Percentiles rank a stretch among this genome's conserved stretches.
Evolutionary conservation across 2,797 vertebrate species (phyloP).

Genomic region (Knipowitschia caucasica): DNA sequence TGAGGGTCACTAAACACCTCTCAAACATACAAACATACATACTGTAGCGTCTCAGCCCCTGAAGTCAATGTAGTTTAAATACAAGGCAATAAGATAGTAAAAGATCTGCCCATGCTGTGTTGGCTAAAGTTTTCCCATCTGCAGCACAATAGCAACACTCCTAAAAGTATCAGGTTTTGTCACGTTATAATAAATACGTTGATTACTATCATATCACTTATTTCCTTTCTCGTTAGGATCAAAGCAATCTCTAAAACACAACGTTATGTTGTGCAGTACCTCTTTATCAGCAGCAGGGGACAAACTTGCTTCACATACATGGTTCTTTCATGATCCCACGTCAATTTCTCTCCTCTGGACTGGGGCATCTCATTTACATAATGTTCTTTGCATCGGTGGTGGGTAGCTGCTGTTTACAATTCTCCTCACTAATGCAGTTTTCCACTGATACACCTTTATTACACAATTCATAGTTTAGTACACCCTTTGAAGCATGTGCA

Average conservation of each 20-base stretch:
- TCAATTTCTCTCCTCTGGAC: conserved; percentile 37
- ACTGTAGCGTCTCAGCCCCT: not conserved
- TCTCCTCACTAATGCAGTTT: conserved; percentile 54
- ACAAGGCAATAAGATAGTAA: too few species aligned
- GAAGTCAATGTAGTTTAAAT: too few species aligned
- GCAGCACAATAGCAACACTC: too few species aligned
- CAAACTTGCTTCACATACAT: conserved; percentile 58
- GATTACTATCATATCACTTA: too few species aligned
- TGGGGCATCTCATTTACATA: conserved; percentile 37
- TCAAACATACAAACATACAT: not conserved
- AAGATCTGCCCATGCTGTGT: too few species aligned
- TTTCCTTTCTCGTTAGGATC: too few species aligned
- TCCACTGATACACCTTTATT: conserved; percentile 35
- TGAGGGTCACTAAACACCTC: not conserved
- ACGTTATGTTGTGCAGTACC: conserved; percentile 53
- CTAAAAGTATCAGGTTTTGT: too few species aligned
- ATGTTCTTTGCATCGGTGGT: conserved; percentile 29
- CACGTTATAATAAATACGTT: too few species aligned
- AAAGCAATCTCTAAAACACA: too few species aligned
- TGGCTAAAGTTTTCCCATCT: too few species aligned
- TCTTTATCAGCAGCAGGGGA: conserved; percentile 66
- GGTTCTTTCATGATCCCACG: conserved; percentile 3
- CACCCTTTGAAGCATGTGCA: not conserved
- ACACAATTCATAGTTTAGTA: not conserved
- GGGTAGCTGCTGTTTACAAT: conserved; percentile 48